Evolutionary conservation across 2,797 vertebrate species (phyloP).

Genomic region (Platalea minor): DNA sequence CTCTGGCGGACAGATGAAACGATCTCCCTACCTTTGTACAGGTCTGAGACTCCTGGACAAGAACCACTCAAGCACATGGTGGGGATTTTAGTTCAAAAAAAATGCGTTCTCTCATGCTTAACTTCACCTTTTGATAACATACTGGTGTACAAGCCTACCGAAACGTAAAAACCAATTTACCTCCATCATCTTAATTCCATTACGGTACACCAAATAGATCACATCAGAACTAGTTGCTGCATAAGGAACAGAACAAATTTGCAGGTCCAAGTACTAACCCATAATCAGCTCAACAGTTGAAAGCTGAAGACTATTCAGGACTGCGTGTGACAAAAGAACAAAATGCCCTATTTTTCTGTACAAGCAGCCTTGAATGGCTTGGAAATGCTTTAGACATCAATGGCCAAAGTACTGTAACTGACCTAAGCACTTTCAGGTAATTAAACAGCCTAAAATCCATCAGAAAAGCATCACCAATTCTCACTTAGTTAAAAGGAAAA

Average conservation of each 20-base stretch:
- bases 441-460: not conserved
- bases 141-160: not conserved
- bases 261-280: not conserved
- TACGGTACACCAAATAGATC: not conserved
- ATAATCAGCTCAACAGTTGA: not conserved
- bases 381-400: not conserved
- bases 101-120: not conserved
- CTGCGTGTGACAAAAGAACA: not conserved
- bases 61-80: not conserved
- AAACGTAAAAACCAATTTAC: not conserved
- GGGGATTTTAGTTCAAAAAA: not conserved
- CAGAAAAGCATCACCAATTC: not conserved
- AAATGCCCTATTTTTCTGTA: not conserved
- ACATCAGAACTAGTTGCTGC: not conserved
- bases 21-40: not conserved
- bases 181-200: not conserved
- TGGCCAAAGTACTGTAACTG: not conserved
- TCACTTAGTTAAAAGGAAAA: not conserved
- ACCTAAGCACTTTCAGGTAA: not conserved
- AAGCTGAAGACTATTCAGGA: not conserved
- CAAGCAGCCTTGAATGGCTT: not conserved
- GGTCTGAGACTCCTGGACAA: not conserved
- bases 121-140: not conserved
- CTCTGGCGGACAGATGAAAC: not conserved
- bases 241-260: not conserved